phyloP scores from a whole-genome alignment of 2,113 vertebrate species.

The Pteruthius melanotis region DNA sequence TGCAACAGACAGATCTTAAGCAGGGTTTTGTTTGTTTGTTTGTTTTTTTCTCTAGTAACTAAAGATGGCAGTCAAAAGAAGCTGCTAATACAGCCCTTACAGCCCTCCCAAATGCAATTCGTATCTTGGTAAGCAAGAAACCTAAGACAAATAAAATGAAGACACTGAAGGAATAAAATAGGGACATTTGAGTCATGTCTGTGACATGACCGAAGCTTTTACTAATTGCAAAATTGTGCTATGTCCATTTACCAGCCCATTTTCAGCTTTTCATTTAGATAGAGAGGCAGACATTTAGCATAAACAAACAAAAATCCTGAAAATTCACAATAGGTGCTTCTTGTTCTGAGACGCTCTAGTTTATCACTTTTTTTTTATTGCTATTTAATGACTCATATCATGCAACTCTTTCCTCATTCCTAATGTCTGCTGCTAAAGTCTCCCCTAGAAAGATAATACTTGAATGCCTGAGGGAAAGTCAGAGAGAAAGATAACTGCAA shows the following conservation, averaged over 20 bases:
- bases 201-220: background rate
- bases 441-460: background rate
- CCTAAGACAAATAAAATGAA: background rate
- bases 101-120: background rate
- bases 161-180: background rate
- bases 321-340: conserved; percentile 5
- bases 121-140: background rate
- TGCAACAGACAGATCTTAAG: background rate
- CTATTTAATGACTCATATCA: conserved; percentile 44
- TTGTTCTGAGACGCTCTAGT: background rate
- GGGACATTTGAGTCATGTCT: background rate
- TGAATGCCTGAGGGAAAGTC: conserved; percentile 25
- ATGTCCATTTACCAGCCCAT: background rate
- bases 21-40: background rate
- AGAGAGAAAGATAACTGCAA: conserved; percentile 2
- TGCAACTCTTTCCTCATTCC: background rate
- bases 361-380: conserved; percentile 6
- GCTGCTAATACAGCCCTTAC: background rate
- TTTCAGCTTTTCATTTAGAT: background rate
- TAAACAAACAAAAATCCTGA: background rate
- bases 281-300: background rate
- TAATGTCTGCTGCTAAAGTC: conserved; percentile 17
- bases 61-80: background rate
- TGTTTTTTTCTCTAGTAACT: background rate
- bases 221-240: background rate